phyloP scores from a whole-genome alignment of 1,140 invertebrate species.

The Chrysopa pallens region DNA sequence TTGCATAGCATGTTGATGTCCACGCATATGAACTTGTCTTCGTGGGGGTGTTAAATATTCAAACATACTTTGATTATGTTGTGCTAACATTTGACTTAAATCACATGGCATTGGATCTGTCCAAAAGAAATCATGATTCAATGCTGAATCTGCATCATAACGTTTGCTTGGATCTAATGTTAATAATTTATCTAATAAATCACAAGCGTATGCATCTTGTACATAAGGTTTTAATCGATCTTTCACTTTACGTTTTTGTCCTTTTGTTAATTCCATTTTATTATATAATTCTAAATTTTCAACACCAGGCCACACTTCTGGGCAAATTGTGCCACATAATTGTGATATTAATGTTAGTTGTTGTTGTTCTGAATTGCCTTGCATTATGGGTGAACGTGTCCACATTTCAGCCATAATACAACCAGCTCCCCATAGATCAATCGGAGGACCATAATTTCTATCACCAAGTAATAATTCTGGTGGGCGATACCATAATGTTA shows the following conservation, averaged over 20 bases:
- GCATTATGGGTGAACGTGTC: conserved; percentile 78
- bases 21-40: conserved; percentile 44
- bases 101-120: conserved; percentile 89
- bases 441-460: conserved; percentile 87
- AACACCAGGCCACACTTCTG: conserved; percentile 89
- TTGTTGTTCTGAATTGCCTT: conserved; percentile 90
- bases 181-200: conserved; percentile 83
- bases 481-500: conserved; percentile 94
- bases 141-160: conserved; percentile 76
- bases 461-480: conserved; percentile 83
- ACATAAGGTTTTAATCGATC: conserved; percentile 82
- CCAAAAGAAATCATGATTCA: conserved; percentile 99
- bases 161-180: conserved; percentile 83
- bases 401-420: conserved; percentile 99
- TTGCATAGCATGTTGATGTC: conserved; percentile 47
- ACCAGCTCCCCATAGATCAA: conserved; percentile 97
- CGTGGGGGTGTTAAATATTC: conserved; percentile 80
- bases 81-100: conserved; percentile 79
- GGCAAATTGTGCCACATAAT: conserved; percentile 88
- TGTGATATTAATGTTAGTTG: conserved; percentile 91
- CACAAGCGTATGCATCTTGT: conserved; percentile 81
- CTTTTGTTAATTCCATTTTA: conserved; percentile 80
- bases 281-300: conserved; percentile 82
- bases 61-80: conserved; percentile 91
- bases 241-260: conserved; percentile 79